Percentiles rank a stretch among this genome's conserved stretches.
phyloP scores from a whole-genome alignment of 2,797 vertebrate genomes.

The Pangasius macronema region DNA sequence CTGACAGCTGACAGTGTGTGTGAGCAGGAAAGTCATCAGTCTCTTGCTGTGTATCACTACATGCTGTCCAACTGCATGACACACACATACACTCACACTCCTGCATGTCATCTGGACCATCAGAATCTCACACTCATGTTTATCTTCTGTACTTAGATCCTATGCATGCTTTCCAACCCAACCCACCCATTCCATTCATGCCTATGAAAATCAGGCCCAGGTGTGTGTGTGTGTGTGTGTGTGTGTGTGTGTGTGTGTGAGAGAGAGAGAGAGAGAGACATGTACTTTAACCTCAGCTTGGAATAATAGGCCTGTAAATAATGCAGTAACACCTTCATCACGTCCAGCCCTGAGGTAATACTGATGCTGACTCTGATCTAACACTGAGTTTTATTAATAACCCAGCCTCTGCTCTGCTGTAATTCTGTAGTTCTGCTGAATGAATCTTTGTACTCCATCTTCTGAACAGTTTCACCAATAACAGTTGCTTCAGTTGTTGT shows the following conservation, averaged over 20 bases:
- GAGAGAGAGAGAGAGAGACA: not conserved
- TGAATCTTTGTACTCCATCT: not conserved
- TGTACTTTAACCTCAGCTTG: not conserved
- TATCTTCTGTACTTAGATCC: constrained; percentile 24
- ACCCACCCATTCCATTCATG: constrained; percentile 43
- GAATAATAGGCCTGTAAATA: constrained; percentile 36
- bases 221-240: constrained; percentile 40
- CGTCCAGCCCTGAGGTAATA: not conserved
- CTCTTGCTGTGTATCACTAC: constrained; percentile 19
- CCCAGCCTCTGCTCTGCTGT: not conserved
- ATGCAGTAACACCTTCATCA: constrained; percentile 35
- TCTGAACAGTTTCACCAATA: not conserved
- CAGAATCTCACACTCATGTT: constrained; percentile 4
- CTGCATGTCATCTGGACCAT: constrained; percentile 30
- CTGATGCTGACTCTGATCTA: not conserved
- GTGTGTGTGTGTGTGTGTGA: not conserved
- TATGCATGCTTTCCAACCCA: not conserved
- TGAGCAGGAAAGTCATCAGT: constrained; percentile 30
- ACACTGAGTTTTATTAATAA: not conserved
- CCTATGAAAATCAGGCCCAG: constrained; percentile 56
- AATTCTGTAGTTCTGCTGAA: not conserved
- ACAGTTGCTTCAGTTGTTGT: constrained; percentile 33
- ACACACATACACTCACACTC: constrained; percentile 28
- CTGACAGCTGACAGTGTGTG: constrained; percentile 11
- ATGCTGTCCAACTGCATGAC: constrained; percentile 19